phyloP scores from a whole-genome alignment of 64 coral and sea anemone species.

The Porites lutea region DNA sequence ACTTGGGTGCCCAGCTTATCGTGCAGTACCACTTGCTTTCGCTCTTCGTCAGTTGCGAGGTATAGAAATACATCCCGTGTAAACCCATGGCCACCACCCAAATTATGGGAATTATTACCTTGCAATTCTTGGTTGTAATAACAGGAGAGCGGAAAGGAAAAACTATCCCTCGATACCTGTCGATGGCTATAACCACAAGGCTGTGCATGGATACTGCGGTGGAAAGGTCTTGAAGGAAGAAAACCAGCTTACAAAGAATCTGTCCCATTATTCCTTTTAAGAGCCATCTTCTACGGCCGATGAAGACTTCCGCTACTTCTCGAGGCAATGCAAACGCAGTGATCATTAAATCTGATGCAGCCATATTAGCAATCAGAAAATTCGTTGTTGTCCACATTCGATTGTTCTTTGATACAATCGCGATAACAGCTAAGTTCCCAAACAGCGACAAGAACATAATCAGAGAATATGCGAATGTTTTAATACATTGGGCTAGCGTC shows the following conservation, averaged over 20 bases:
- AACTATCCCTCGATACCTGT: no score
- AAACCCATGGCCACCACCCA: no score
- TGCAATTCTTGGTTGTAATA: no score
- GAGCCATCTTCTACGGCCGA: not conserved
- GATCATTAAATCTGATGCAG: constrained; percentile 30
- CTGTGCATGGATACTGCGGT: no score
- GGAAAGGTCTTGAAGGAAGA: no score
- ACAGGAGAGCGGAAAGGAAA: no score
- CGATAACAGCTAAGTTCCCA: constrained; percentile 29
- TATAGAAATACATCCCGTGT: constrained; percentile 14
- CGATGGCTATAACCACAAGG: no score
- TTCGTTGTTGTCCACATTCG: constrained; percentile 19
- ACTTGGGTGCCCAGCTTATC: constrained; percentile 19
- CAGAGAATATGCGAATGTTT: not conserved
- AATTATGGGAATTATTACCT: not conserved
- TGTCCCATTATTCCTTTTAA: not conserved
- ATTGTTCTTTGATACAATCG: constrained; percentile 6
- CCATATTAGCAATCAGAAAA: constrained; percentile 57
- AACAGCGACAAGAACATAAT: constrained; percentile 20
- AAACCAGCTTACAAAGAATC: no score
- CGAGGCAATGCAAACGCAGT: not conserved
- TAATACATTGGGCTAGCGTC: not conserved
- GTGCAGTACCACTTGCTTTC: not conserved
- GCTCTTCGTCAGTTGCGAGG: not conserved
- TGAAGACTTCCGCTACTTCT: not conserved